Conservation (phyloP, 2,113 vertebrate genomes). For the Callionymus lyra region DNA sequence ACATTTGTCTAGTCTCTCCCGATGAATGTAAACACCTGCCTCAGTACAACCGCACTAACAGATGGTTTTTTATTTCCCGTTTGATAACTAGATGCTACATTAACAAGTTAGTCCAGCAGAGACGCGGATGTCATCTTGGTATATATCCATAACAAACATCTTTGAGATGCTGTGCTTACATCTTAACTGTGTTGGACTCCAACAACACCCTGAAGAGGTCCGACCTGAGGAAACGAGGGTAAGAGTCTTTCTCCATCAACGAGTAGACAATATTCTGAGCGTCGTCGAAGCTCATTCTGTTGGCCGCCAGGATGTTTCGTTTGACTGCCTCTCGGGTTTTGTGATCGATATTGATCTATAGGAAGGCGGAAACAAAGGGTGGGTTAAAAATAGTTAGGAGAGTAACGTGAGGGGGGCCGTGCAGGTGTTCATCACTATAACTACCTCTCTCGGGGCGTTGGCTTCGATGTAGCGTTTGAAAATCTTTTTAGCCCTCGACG, state of each 20-base stretch:
- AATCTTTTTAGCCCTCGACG: constrained; percentile 67
- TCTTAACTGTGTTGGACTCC: constrained; percentile 59
- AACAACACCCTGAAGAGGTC: constrained; percentile 75
- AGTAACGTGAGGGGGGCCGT: background rate
- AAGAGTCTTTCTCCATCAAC: constrained; percentile 83
- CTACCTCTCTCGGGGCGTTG: constrained; percentile 68
- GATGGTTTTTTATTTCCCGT: too few species aligned
- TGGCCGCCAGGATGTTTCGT: constrained; percentile 66
- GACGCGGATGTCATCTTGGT: too few species aligned
- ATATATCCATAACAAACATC: background rate
- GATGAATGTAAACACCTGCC: constrained; percentile 1
- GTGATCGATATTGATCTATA: constrained; percentile 82
- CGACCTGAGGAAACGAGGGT: constrained; percentile 78
- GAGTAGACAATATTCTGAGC: constrained; percentile 76
- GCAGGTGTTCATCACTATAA: background rate
- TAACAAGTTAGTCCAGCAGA: too few species aligned
- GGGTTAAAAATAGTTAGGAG: background rate
- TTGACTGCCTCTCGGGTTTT: constrained; percentile 68
- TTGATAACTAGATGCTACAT: too few species aligned
- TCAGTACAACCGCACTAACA: too few species aligned
- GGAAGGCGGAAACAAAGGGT: constrained; percentile 16
- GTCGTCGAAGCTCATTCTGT: constrained; percentile 70
- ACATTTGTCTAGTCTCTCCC: too few species aligned
- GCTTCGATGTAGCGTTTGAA: constrained; percentile 65
- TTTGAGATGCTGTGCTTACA: constrained; percentile 4